Conservation (phyloP, 2,888 invertebrate genomes). For the Drosophila nigritarsus region DNA sequence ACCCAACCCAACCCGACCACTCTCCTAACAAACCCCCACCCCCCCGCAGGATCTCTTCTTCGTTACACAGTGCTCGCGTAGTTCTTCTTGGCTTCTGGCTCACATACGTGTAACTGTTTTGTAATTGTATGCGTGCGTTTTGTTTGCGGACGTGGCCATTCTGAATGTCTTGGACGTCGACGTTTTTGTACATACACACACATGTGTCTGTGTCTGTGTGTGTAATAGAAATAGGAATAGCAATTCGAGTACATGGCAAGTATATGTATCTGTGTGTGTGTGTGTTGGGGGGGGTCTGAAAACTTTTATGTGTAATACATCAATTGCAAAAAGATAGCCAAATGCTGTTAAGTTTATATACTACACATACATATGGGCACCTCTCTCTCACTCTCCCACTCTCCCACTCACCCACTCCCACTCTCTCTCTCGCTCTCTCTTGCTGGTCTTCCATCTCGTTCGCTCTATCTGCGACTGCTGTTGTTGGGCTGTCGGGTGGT, state of each 20-base stretch:
- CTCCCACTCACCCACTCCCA: no score
- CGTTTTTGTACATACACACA: constrained; percentile 48
- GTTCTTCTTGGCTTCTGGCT: constrained; percentile 39
- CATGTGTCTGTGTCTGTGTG: background rate
- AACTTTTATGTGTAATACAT: constrained; percentile 83
- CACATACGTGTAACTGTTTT: constrained; percentile 66
- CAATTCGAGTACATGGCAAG: constrained; percentile 70
- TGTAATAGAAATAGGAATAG: constrained; percentile 56
- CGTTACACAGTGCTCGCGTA: constrained; percentile 15
- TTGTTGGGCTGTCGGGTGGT: constrained; percentile 31
- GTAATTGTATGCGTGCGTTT: constrained; percentile 80
- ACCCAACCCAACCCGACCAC: constrained; percentile 11
- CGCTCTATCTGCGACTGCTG: constrained; percentile 17
- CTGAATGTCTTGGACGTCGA: constrained; percentile 69
- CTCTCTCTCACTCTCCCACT: constrained; percentile 4
- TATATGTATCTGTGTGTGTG: constrained; percentile 22
- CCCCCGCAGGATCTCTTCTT: background rate
- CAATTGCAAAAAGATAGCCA: constrained; percentile 84
- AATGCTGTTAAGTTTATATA: constrained; percentile 82
- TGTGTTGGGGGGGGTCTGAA: constrained; percentile 54
- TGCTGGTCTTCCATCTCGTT: constrained; percentile 9
- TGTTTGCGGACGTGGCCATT: constrained; percentile 78
- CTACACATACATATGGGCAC: constrained; percentile 54
- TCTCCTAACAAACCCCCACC: background rate
- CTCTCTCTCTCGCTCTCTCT: background rate